Base-by-base conservation (phyloP, 2,888 invertebrate genomes). In the Crematogaster levior region DNA sequence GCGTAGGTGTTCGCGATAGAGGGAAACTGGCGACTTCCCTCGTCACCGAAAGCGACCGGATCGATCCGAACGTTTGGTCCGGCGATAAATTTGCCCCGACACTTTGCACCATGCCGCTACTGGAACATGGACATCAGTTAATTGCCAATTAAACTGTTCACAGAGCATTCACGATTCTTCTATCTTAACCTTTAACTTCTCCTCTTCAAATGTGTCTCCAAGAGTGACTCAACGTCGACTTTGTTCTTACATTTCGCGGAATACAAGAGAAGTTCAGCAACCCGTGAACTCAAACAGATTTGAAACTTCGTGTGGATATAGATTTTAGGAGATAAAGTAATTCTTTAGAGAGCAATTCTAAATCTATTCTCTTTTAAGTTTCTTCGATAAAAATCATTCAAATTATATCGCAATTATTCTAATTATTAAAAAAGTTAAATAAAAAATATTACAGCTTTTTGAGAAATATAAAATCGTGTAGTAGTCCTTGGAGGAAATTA, bases 11-110 rank as follows among this genome's bases (percentile, higher is more conserved):
- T 86, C 97, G 95, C 18, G 97, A 97, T 48, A 97, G 94, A n/a
- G 97, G 97, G 91, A 97, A 97, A 93, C 97, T 97, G 89, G 97
- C 97, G 80, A 97, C 97, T 94, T 97, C 97, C 89, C 97, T 95
- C 74, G 97, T 96, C 91, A 96, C 96, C 40, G 97, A 96, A 87
- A 97, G 95, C 53, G 97, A 97, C 89, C 97, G 96, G 92, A 97
- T 97, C 84, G 97, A 97, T 84, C 97, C 97, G 92, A 97, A 97
- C 5, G 96, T 96, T 94, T 97, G 97, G 93, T 97, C 97, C 60
- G 97, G 97, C 90, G 97, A 97, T 84, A 97, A 94, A 88, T 97
- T 96, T 83, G 96, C 96, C 89, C 96, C 96, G 40, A 96, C 95
- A 80, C 96, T 95, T 87, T 96, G 96, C 86, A 96, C 96, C 95